These are phyloP conservation scores for Cryptus armator DNA, from an alignment of 2,888 invertebrate species.

Conservation along the genomic window DNA sequence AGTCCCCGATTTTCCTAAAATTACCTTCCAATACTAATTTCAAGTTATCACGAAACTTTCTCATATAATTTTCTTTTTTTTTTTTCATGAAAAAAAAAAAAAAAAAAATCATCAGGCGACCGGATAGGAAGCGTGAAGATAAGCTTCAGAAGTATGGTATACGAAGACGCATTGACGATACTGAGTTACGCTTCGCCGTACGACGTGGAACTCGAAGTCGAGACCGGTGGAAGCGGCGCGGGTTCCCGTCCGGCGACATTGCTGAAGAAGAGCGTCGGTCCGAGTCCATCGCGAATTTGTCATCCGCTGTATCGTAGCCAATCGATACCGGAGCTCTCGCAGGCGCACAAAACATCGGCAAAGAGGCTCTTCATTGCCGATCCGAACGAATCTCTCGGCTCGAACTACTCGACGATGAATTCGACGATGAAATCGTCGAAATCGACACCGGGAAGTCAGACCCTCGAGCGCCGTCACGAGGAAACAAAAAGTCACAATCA, in stretches of 20 bases:
- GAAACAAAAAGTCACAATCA: conserved; percentile 85
- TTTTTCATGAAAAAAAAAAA: not conserved
- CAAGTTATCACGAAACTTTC: not conserved
- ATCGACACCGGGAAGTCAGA: conserved; percentile 78
- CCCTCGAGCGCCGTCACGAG: conserved; percentile 84
- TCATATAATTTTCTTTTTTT: not conserved
- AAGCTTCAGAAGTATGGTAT: conserved; percentile 94
- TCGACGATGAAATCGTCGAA: conserved; percentile 81
- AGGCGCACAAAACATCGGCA: conserved; percentile 85
- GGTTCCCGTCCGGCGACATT: conserved; percentile 84
- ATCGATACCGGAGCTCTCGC: conserved; percentile 91
- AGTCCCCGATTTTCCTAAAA: not conserved
- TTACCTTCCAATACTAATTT: not conserved
- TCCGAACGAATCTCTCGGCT: conserved; percentile 83
- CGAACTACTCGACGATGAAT: conserved; percentile 85
- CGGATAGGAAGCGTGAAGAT: conserved; percentile 95
- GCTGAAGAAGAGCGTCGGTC: conserved; percentile 83
- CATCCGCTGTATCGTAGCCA: conserved; percentile 93
- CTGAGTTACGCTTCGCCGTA: conserved; percentile 97
- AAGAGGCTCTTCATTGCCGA: conserved; percentile 84
- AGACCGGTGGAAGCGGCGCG: conserved; percentile 85
- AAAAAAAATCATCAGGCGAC: conserved; percentile 88
- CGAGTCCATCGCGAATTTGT: conserved; percentile 86
- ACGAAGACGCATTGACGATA: conserved; percentile 95
- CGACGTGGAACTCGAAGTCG: conserved; percentile 92